Conservation (phyloP, 64 coral and sea anemone genomes). For the Exaiptasia diaphana region DNA sequence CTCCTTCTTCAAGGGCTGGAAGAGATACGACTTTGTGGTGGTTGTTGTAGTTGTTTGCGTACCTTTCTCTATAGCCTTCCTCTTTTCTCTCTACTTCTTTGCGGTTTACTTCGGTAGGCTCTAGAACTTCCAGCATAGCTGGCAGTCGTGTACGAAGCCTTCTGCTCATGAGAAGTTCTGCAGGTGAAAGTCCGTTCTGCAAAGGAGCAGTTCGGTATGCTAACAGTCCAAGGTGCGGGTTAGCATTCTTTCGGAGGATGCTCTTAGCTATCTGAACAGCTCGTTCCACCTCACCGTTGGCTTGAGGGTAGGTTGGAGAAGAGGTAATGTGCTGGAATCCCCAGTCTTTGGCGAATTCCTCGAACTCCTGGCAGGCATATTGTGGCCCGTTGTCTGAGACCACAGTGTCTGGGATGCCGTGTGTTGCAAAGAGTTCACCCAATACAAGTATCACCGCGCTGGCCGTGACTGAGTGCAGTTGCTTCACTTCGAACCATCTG, state of each 20-base stretch:
- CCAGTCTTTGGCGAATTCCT: constrained; percentile 28
- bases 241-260: neutral
- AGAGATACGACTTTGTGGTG: neutral
- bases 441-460: neutral
- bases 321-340: constrained; percentile 31
- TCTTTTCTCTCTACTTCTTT: neutral
- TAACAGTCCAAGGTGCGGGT: constrained; percentile 1
- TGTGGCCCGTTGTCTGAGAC: constrained; percentile 34
- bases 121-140: neutral
- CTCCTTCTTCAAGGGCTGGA: neutral
- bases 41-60: neutral
- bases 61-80: neutral
- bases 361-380: neutral
- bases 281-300: constrained; percentile 42
- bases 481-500: constrained; percentile 24
- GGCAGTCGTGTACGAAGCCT: constrained; percentile 9
- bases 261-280: constrained; percentile 11
- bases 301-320: constrained; percentile 35
- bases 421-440: constrained; percentile 12
- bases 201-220: constrained; percentile 12
- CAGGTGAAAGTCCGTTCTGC: constrained; percentile 8
- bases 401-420: constrained; percentile 38
- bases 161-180: constrained; percentile 6
- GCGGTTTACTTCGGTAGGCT: neutral
- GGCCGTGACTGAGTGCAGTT: neutral